These are phyloP conservation scores for Eilema sororculum DNA, from an alignment of 2,888 invertebrate species.

Conservation along the genomic window DNA sequence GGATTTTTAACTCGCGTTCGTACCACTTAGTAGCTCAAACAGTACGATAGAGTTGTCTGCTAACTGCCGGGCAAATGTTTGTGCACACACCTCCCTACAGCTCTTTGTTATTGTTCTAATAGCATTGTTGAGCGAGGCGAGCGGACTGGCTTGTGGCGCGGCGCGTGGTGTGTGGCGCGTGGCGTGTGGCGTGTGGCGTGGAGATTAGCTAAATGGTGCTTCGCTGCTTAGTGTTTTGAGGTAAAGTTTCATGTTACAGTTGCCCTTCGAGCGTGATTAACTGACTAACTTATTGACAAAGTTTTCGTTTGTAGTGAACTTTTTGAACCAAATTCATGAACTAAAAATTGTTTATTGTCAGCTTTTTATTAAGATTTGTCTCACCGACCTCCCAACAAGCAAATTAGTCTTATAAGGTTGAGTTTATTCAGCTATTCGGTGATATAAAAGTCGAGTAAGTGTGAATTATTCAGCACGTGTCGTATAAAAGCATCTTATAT, in stretches of 20 bases:
- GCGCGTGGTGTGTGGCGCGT: too few relatives aligned
- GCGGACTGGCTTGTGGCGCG: not conserved
- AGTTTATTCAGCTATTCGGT: too few relatives aligned
- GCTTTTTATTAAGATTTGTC: too few relatives aligned
- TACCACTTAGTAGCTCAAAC: slow-evolving; percentile 46
- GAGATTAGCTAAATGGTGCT: not conserved
- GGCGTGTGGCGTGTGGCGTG: too few relatives aligned
- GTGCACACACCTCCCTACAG: slow-evolving; percentile 23
- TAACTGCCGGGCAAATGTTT: slow-evolving; percentile 46
- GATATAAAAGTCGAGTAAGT: too few relatives aligned
- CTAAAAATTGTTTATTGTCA: too few relatives aligned
- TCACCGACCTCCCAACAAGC: too few relatives aligned
- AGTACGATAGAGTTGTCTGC: slow-evolving; percentile 36
- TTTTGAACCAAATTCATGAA: not conserved
- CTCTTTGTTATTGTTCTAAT: slow-evolving; percentile 37
- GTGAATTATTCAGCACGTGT: too few relatives aligned
- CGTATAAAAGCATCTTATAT: too few relatives aligned
- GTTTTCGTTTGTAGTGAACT: not conserved
- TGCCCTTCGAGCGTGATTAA: not conserved
- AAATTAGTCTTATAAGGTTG: too few relatives aligned
- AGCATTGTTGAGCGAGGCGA: slow-evolving; percentile 10
- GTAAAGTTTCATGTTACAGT: not conserved
- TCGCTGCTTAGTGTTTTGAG: not conserved
- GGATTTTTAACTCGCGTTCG: not conserved
- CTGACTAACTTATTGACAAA: not conserved